Base-by-base conservation (phyloP, 2,797 vertebrate species). In the Oreochromis mossambicus region DNA sequence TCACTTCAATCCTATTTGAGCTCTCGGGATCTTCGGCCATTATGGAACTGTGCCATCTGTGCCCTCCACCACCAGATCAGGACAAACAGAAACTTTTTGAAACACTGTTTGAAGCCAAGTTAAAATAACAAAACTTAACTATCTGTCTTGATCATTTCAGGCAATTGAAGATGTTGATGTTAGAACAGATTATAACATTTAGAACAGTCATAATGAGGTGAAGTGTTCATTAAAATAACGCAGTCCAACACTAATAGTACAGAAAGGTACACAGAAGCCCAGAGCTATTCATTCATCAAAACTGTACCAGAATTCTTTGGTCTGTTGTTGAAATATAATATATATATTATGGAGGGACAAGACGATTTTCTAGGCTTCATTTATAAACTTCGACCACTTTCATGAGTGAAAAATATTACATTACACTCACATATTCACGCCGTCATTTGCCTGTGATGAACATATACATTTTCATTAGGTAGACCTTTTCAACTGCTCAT, bases 1-100 rank as follows among this genome's bases (percentile, higher is more conserved):
- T 83, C 75, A 4, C 84, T 84, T 78, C 78, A 79, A 90, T 92
- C 87, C 84, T 76, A 86, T 90, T 83, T 89, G 70, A 82, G 61
- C 84, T 79, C 63, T 79, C 73, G 75, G 85, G 48, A 84, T 89
- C 83, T n/a, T 29, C 0, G 0, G 55, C 32, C 50, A 56, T 81
- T 58, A 63, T 87, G 86, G 87, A 93, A 24, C 21, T 19, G 6
- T 4, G 73, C 88, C 91, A 90, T 88, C 84, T 86, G 88, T 75
- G 29, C 66, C n/a, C 21, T 1, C 8, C 50, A 4, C 14, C 14
- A 12, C 46, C 75, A 77, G 48, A 87, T 80, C 61, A 70, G 75
- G 55, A 78, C 58, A 24, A 26, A 82, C 3, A 86, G 8, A 43
- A 66, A 83, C 36, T 24, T 82, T 82, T 34, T 79, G 81, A 77